Percentiles rank a stretch among this genome's conserved stretches.
phyloP scores from a whole-genome alignment of 2,797 vertebrate genomes.

The Parambassis ranga region DNA sequence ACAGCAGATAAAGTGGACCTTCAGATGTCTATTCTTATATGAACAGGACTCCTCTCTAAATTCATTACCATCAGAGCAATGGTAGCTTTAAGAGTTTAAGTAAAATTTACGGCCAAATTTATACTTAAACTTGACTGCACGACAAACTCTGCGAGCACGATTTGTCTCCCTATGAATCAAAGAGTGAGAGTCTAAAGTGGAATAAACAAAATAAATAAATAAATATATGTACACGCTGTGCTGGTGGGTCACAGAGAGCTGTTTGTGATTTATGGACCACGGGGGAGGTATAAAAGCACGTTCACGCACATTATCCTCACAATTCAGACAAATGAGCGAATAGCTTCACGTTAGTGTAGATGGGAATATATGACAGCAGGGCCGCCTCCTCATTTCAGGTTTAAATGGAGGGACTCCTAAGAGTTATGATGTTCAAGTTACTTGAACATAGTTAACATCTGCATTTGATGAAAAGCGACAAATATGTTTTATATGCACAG shows the following conservation, averaged over 20 bases:
- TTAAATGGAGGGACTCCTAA: constrained; percentile 67
- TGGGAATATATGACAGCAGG: constrained; percentile 63
- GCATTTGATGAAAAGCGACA: constrained; percentile 64
- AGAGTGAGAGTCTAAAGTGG: constrained; percentile 56
- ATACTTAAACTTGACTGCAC: constrained; percentile 41
- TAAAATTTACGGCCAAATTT: constrained; percentile 37
- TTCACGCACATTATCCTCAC: constrained; percentile 76
- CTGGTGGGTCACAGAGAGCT: constrained; percentile 64
- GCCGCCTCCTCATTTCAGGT: constrained; percentile 53
- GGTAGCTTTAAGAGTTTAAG: constrained; percentile 21
- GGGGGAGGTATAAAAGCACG: constrained; percentile 73
- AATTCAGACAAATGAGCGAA: constrained; percentile 77
- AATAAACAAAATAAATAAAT: constrained; percentile 68
- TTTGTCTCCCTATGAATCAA: constrained; percentile 67
- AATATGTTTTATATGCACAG: constrained; percentile 50
- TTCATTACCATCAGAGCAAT: constrained; percentile 7
- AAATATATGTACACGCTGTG: constrained; percentile 32
- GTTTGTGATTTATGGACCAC: constrained; percentile 72
- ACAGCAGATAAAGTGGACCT: too few species aligned
- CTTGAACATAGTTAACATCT: constrained; percentile 61
- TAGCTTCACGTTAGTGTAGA: constrained; percentile 71
- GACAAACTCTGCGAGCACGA: constrained; percentile 44
- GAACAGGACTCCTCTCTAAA: background rate
- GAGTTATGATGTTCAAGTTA: constrained; percentile 64
- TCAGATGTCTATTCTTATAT: background rate